Base-by-base conservation (phyloP, 2,888 invertebrate species). In the Eristalis pertinax region DNA sequence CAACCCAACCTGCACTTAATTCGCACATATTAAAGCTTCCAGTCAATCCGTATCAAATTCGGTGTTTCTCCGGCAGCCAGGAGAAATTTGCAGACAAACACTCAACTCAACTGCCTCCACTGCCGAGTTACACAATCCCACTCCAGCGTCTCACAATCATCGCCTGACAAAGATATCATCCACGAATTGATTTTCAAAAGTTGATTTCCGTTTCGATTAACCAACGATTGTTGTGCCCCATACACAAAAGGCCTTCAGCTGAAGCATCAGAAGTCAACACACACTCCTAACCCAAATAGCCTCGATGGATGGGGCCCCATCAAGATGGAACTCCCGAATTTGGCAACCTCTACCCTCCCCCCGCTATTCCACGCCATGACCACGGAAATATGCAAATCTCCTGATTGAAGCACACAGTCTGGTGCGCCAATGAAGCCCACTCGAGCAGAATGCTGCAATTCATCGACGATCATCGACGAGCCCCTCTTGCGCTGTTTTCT, bases 401-500 rank as follows among this genome's bases (percentile, higher is more conserved):
- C 63, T 56, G 77, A 77, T 77, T 78, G 32, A 65, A 78, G 58
- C 41, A 78, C 72, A 72, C 64, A 78, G 50, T 50, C 50, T 19
- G 50, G 50, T 50, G 50, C 50, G 50, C 19, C n/a, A 56, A 70
- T 67, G 10, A 11, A 58, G 58, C 63, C 22, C 70, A 72, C 70
- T 70, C 26, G 58, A 24, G 29, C 24, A 38, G 15, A 72, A 65
- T 78, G 70, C 65, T 78, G 78, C 78, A 72, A 65, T 69, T 32
- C 68, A 67, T 22, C 38, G 32, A 32, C 32, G 32, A 35, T 32
- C 67, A 8, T 74, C 56, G 15, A 26, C 15, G 35, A 7, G 58
- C 38, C n/a, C 15, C 43, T 73, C 63, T 13, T 64, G 22, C 43
- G 43, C 7, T 38, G 56, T 15, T 64, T 70, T 41, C 19, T 5